Percentiles rank a stretch among this genome's conserved stretches.
These are phyloP conservation scores for Lepus oiostolus DNA, from an alignment of 2,797 vertebrate species.

Conservation along the genomic window DNA sequence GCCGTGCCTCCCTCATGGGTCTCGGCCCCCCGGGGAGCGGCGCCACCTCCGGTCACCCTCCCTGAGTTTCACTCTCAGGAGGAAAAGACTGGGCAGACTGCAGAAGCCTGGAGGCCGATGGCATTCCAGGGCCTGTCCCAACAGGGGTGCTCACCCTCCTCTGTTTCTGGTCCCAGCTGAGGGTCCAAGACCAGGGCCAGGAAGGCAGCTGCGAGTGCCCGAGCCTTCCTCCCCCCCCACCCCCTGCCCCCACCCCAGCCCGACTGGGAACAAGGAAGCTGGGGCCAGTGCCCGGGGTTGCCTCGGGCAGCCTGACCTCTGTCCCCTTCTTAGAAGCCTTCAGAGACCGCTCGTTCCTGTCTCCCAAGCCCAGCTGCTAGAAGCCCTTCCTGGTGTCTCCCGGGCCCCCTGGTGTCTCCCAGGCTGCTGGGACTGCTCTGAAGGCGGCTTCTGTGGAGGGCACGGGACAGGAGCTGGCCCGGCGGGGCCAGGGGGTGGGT, in stretches of 20 bases:
- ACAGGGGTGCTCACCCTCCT: background rate
- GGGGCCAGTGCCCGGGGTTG: slow-evolving; percentile 65
- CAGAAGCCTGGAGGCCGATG: background rate
- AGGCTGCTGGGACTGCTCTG: background rate
- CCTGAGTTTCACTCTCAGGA: background rate
- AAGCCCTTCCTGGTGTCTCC: slow-evolving; percentile 62
- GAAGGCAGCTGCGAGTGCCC: slow-evolving; percentile 14
- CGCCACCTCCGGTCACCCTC: background rate
- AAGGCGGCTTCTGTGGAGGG: background rate
- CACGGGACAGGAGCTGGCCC: background rate
- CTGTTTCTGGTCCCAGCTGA: background rate
- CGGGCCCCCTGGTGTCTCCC: background rate
- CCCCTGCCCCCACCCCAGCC: background rate
- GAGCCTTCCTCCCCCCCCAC: background rate
- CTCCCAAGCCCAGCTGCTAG: background rate
- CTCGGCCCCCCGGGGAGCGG: background rate
- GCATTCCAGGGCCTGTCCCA: slow-evolving; percentile 45
- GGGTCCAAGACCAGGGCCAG: background rate
- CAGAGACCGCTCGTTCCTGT: slow-evolving; percentile 44
- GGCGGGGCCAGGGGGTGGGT: too few relatives aligned
- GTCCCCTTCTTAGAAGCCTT: slow-evolving; percentile 75
- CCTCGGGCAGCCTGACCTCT: slow-evolving; percentile 68
- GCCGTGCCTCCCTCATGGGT: background rate
- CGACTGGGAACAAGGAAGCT: slow-evolving; percentile 76
- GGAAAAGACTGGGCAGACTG: background rate